Evolutionary conservation across 1,140 invertebrate species (phyloP).

Genomic region (Trichogramma pretiosum): DNA sequence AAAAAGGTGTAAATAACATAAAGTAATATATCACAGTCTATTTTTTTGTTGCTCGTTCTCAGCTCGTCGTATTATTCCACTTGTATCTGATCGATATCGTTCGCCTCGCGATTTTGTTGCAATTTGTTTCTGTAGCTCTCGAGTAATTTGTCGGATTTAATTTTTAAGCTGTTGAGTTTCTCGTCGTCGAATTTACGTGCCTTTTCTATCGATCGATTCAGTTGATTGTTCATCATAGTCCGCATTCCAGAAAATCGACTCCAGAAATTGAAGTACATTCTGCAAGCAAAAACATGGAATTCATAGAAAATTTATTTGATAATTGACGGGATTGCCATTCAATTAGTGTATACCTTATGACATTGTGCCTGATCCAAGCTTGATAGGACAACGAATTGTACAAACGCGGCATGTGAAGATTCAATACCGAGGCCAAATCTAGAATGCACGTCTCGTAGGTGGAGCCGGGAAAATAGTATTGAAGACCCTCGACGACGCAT

Average conservation of each 20-base stretch:
- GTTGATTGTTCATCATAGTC: slow-evolving; percentile 15
- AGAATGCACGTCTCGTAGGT: slow-evolving; percentile 30
- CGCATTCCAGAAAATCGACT: slow-evolving; percentile 16
- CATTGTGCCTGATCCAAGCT: slow-evolving; percentile 19
- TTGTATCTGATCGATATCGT: too few relatives aligned
- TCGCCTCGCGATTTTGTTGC: too few relatives aligned
- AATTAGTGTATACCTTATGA: slow-evolving; percentile 16
- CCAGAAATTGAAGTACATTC: slow-evolving; percentile 11
- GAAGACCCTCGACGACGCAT: slow-evolving; percentile 33
- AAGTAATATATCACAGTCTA: too few relatives aligned
- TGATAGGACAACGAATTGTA: slow-evolving; percentile 26
- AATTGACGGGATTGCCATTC: not conserved
- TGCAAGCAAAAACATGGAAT: too few relatives aligned
- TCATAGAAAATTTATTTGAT: not conserved
- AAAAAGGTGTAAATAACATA: too few relatives aligned
- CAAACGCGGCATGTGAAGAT: slow-evolving; percentile 29
- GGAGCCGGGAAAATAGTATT: slow-evolving; percentile 29
- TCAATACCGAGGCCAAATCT: slow-evolving; percentile 30
- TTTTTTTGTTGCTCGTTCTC: too few relatives aligned
- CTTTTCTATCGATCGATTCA: slow-evolving; percentile 13
- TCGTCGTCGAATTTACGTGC: slow-evolving; percentile 14
- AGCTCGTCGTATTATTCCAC: too few relatives aligned
- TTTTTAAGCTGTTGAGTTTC: slow-evolving; percentile 9
- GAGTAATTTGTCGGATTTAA: slow-evolving; percentile 7
- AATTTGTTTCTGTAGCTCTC: too few relatives aligned